Evolutionary conservation across 1,140 invertebrate species (phyloP).

Genomic region (Asobara japonica): DNA sequence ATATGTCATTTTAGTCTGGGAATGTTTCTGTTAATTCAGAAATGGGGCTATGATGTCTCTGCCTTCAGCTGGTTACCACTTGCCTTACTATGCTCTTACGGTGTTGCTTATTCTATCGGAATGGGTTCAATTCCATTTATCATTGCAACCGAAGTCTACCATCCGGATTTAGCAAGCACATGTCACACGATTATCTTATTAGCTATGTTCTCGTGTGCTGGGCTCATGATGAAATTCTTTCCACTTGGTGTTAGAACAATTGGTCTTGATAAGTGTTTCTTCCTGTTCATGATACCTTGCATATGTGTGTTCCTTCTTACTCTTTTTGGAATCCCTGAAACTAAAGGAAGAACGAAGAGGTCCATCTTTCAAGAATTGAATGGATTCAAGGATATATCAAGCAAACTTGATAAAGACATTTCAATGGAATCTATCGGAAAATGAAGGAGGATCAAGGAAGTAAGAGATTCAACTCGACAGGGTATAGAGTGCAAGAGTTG

Average conservation of each 20-base stretch:
- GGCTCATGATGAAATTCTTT: slow-evolving; percentile 68
- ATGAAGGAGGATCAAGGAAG: too few relatives aligned
- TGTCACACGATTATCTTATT: slow-evolving; percentile 65
- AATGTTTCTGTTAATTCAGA: slow-evolving; percentile 61
- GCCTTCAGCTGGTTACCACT: slow-evolving; percentile 67
- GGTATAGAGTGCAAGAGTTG: too few relatives aligned
- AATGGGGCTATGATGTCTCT: slow-evolving; percentile 45
- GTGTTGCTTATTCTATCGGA: slow-evolving; percentile 66
- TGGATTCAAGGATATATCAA: slow-evolving; percentile 36
- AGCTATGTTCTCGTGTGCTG: slow-evolving; percentile 66
- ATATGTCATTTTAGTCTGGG: slow-evolving; percentile 59
- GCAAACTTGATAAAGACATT: slow-evolving; percentile 8
- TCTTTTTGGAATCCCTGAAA: slow-evolving; percentile 71
- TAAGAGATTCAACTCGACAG: too few relatives aligned
- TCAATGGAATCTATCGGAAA: background rate
- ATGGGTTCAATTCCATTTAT: slow-evolving; percentile 70
- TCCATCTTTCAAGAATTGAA: slow-evolving; percentile 65
- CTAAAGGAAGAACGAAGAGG: slow-evolving; percentile 71
- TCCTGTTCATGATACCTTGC: slow-evolving; percentile 46
- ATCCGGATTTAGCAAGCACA: slow-evolving; percentile 61
- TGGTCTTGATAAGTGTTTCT: slow-evolving; percentile 57
- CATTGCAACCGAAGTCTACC: slow-evolving; percentile 73
- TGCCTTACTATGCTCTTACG: slow-evolving; percentile 66
- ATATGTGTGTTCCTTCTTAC: slow-evolving; percentile 42
- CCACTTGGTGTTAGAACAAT: slow-evolving; percentile 43